phyloP scores from a whole-genome alignment of 2,113 vertebrate species.

The Dunckerocampus dactyliophorus region DNA sequence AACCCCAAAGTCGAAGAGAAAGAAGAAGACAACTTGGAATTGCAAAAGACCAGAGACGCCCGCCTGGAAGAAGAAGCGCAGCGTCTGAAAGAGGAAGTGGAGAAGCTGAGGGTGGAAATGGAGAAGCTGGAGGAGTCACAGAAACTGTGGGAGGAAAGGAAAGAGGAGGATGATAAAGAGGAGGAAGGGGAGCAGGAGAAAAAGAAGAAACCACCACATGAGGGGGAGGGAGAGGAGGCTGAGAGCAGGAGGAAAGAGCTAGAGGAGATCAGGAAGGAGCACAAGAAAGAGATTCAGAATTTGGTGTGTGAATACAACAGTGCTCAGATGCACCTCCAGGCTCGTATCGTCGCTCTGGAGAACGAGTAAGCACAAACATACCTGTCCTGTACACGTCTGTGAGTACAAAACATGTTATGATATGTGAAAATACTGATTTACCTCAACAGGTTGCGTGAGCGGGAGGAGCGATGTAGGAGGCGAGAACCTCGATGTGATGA shows the following conservation, averaged over 20 bases:
- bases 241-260: conserved; percentile 71
- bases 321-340: conserved; percentile 79
- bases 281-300: conserved; percentile 78
- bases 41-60: conserved; percentile 52
- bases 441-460: conserved; percentile 77
- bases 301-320: conserved; percentile 82
- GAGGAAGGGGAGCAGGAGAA: conserved; percentile 65
- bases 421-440: conserved; percentile 36
- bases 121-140: conserved; percentile 77
- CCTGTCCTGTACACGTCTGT: background rate
- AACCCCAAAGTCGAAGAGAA: conserved; percentile 35
- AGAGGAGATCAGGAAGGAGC: conserved; percentile 75
- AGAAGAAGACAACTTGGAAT: conserved; percentile 35
- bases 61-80: conserved; percentile 66
- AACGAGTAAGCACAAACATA: conserved; percentile 70
- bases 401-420: conserved; percentile 24
- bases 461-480: conserved; percentile 81
- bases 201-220: conserved; percentile 47
- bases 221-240: conserved; percentile 52
- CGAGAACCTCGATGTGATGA: conserved; percentile 79
- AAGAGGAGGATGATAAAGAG: conserved; percentile 60
- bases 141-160: conserved; percentile 76
- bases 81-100: conserved; percentile 70
- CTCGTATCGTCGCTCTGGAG: conserved; percentile 84
- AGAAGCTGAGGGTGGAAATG: conserved; percentile 77